Percentiles rank a stretch among this genome's conserved stretches.
Evolutionary conservation across 2,113 vertebrate species (phyloP).

Genomic region (Oreocharis arfaki): DNA sequence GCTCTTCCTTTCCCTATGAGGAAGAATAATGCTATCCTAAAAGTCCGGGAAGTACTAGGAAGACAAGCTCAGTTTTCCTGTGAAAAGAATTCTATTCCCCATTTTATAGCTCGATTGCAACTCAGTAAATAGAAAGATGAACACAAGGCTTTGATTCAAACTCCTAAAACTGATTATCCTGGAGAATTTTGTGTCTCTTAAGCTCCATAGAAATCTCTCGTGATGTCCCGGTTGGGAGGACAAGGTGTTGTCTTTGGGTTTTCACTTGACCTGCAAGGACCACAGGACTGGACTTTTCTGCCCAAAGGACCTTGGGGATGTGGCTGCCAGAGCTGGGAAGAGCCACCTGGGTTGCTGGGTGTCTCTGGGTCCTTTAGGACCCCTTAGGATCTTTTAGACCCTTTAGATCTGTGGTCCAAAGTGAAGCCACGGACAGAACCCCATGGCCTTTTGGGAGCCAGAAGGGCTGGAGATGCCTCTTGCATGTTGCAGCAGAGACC

Average conservation of each 20-base stretch:
- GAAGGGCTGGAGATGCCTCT: background rate
- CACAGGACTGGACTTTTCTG: background rate
- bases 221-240: background rate
- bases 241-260: background rate
- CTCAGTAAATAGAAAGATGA: background rate
- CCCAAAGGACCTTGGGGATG: background rate
- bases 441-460: background rate
- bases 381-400: background rate
- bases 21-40: background rate
- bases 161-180: background rate
- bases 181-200: background rate
- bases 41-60: background rate
- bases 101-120: background rate
- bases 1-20: background rate
- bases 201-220: background rate
- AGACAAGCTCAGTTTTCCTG: background rate
- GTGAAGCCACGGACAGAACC: background rate
- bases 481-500: background rate
- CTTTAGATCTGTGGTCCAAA: background rate
- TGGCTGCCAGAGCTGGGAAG: background rate
- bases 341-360: background rate
- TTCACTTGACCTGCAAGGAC: background rate
- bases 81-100: background rate
- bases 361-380: background rate
- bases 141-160: background rate